These are phyloP conservation scores for Cephalopachus bancanus DNA, from an alignment of 2,797 vertebrate species.

Conservation along the genomic window DNA sequence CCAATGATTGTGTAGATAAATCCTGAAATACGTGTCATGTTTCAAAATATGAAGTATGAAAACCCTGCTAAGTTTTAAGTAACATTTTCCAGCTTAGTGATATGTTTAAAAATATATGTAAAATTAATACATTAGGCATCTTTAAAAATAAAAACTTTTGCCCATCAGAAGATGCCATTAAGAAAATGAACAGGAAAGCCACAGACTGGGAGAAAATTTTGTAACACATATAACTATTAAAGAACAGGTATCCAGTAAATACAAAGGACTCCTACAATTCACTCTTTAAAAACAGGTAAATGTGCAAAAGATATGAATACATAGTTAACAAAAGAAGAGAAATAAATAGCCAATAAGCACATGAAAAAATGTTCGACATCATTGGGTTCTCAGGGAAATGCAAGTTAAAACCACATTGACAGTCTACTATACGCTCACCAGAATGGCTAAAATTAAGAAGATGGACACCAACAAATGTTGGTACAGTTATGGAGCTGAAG, in stretches of 20 bases:
- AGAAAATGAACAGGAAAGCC: background rate
- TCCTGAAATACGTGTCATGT: background rate
- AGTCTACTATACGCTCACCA: background rate
- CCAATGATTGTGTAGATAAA: background rate
- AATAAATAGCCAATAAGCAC: background rate
- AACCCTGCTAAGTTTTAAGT: background rate
- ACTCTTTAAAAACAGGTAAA: background rate
- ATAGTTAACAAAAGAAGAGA: background rate
- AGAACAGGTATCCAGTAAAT: background rate
- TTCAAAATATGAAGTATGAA: background rate
- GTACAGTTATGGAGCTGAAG: background rate
- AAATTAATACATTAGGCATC: background rate
- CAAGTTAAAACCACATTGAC: background rate
- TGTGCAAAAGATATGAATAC: constrained; percentile 11
- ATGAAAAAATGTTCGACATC: background rate
- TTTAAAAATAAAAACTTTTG: background rate
- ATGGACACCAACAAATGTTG: background rate
- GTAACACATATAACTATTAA: background rate
- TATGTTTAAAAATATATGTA: background rate
- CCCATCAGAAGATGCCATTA: background rate
- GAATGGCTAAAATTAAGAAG: background rate
- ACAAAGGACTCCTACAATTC: background rate
- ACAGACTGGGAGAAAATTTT: background rate
- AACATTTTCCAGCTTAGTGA: background rate
- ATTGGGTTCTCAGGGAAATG: background rate